Evolutionary conservation across 2,113 vertebrate species (phyloP), one percentile per base, ranked within the genome.

Genomic region (Amblyornis subalaris): DNA sequence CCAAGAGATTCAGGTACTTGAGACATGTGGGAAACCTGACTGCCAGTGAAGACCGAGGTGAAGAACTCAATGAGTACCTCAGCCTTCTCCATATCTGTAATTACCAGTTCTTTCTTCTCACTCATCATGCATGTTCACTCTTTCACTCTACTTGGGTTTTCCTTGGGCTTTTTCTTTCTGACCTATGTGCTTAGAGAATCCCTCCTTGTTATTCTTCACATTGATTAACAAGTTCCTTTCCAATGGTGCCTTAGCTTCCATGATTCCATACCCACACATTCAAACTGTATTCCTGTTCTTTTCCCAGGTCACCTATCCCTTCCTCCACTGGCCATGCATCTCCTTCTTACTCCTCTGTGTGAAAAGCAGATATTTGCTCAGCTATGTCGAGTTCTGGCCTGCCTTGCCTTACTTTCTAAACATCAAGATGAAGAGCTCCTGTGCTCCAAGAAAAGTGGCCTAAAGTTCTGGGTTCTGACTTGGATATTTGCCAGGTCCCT

Each of bases 61-160:
- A 40, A n/a, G 20, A 70, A 31, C 25, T 55, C 24, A 40, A 4
- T 19, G 22, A 44, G 18, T 33, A 19, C 5, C 14, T 33, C 17
- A 14, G 6, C n/a, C 19, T 76, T 69, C 14, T 51, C 11, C 18
- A 8, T n/a, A 54, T 23, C 29, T 40, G 7, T 61, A 38, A 44
- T n/a, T 61, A 20, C 19, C 36, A 17, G 9, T 53, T 77, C 47
- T 61, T 9, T 23, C 4, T 53, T 70, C 28, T 45, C 54, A 61
- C 31, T 61, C 26, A 60, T 65, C 0, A 0, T 15, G 2, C 0
- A 0, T 2, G 8, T 53, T 70, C 48, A 53, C 6, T 19, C 21
- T 50, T 75, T 16, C 6, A 28, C 26, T 53, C 6, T 23, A 28
- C 38, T 28, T 60, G 23, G 9, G 69, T 10, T 45, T 53, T 28